phyloP scores from a whole-genome alignment of 2,888 invertebrate species.

The Drosophila falleni region DNA sequence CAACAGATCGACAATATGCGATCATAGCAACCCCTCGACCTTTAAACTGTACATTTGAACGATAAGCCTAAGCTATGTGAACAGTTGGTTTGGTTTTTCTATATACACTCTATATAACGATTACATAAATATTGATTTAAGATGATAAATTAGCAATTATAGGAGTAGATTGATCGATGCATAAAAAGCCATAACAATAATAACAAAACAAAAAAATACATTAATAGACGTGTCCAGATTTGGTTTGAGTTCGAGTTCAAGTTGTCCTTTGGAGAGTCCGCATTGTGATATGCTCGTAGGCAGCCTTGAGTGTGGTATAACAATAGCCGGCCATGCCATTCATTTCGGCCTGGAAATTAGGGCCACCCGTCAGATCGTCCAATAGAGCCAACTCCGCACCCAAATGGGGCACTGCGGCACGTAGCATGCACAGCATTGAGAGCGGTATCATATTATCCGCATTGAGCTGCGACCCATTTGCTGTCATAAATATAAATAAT shows the following conservation, averaged over 20 bases:
- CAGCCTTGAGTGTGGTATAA: conserved; percentile 85
- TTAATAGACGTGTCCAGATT: conserved; percentile 5
- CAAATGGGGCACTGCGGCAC: conserved; percentile 84
- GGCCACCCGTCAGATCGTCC: conserved; percentile 84
- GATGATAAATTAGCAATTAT: conserved; percentile 23
- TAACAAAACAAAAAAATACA: conserved; percentile 27
- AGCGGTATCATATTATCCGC: conserved; percentile 85
- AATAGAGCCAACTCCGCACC: conserved; percentile 85
- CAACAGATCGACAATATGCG: conserved; percentile 10
- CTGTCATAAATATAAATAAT: conserved; percentile 49
- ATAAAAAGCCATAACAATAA: conserved; percentile 55
- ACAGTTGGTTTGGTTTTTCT: conserved; percentile 46
- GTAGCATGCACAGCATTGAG: conserved; percentile 83
- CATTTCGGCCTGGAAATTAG: conserved; percentile 85
- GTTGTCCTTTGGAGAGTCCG: conserved; percentile 68
- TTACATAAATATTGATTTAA: conserved; percentile 29
- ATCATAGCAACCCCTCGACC: conserved; percentile 13
- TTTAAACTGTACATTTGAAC: conserved; percentile 45
- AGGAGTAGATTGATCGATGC: conserved; percentile 54
- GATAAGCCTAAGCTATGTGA: conserved; percentile 39
- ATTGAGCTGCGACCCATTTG: conserved; percentile 77
- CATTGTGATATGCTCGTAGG: conserved; percentile 83
- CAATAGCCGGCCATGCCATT: conserved; percentile 85
- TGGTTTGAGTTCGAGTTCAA: conserved; percentile 29
- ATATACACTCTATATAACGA: conserved; percentile 52